phyloP scores from a whole-genome alignment of 2,113 vertebrate species.

The Cranoglanis bouderius region DNA sequence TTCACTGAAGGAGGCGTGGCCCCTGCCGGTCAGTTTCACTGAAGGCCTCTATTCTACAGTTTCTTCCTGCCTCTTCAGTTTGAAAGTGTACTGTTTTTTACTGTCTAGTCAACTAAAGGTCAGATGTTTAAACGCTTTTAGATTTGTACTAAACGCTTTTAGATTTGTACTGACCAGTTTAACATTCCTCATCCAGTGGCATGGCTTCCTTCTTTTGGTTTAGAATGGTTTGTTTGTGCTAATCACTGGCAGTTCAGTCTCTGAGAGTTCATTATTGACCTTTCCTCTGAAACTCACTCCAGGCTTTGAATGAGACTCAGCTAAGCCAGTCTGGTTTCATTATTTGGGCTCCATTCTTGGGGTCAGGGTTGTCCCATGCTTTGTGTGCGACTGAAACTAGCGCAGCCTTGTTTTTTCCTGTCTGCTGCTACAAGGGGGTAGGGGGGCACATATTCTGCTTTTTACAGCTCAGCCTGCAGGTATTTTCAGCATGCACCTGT shows the following conservation, averaged over 20 bases:
- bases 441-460: constrained; percentile 61
- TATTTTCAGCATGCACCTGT: constrained; percentile 75
- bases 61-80: background rate
- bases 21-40: background rate
- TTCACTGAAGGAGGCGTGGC: background rate
- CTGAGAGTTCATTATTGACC: background rate
- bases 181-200: background rate
- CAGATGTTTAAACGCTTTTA: background rate
- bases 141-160: background rate
- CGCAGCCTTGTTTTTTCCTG: constrained; percentile 56
- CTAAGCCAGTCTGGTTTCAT: background rate
- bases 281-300: background rate
- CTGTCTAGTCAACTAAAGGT: background rate
- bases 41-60: background rate
- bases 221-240: background rate
- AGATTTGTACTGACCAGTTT: no score
- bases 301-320: background rate
- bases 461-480: constrained; percentile 63
- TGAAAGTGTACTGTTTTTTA: background rate
- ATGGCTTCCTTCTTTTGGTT: background rate
- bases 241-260: background rate
- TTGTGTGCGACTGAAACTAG: constrained; percentile 38
- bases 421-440: constrained; percentile 44
- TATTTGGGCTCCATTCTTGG: background rate
- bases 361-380: constrained; percentile 22